phyloP scores from a whole-genome alignment of 2,113 vertebrate genomes.

The Mesocricetus auratus region DNA sequence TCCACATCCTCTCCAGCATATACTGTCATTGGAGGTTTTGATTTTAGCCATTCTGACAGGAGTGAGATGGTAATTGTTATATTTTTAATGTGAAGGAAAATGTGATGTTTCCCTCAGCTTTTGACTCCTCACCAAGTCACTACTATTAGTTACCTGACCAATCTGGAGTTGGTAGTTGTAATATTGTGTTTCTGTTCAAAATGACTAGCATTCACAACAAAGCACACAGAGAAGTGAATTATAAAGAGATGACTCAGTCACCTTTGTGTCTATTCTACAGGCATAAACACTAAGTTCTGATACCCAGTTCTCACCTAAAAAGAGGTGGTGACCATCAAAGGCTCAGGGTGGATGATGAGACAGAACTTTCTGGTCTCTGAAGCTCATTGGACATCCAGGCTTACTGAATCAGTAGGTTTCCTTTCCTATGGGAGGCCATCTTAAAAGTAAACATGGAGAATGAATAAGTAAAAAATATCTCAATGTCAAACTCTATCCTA shows the following conservation, averaged over 20 bases:
- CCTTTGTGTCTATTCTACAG: not conserved
- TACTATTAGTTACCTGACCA: not conserved
- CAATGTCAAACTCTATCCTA: not conserved
- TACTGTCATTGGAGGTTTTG: no score
- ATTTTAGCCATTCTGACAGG: no score
- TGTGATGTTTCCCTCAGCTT: not conserved
- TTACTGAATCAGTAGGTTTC: not conserved
- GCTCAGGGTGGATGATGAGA: not conserved
- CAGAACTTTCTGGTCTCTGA: not conserved
- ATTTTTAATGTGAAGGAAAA: not conserved
- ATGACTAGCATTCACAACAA: not conserved
- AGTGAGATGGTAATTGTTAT: not conserved
- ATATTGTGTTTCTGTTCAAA: not conserved
- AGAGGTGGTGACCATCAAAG: not conserved
- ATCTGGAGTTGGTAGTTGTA: not conserved
- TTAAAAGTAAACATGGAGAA: not conserved
- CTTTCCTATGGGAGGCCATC: not conserved
- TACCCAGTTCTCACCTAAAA: not conserved
- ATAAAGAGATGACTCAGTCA: not conserved
- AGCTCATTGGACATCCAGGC: not conserved
- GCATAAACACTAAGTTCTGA: not conserved
- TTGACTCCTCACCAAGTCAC: not conserved
- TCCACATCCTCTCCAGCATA: no score
- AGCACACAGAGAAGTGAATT: not conserved
- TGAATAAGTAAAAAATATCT: not conserved